Evolutionary conservation across 2,888 invertebrate species (phyloP).

Genomic region (Perithous albicinctus): DNA sequence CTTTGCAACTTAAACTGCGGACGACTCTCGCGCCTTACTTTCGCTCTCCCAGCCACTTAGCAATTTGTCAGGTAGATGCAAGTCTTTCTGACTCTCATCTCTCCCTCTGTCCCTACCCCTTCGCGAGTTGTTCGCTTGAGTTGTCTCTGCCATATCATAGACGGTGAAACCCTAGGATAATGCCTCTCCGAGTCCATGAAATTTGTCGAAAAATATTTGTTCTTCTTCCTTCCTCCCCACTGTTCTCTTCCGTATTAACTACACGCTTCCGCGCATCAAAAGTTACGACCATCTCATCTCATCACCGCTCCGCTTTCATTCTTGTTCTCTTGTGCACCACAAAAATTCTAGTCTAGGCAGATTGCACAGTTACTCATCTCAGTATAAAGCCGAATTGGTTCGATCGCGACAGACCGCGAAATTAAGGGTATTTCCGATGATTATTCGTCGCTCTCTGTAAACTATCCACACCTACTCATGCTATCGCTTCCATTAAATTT

Average conservation of each 20-base stretch:
- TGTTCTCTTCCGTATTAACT: background rate
- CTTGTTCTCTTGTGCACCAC: background rate
- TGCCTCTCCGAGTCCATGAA: slow-evolving; percentile 45
- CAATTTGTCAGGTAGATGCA: slow-evolving; percentile 79
- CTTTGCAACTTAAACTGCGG: slow-evolving; percentile 46
- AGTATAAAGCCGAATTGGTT: slow-evolving; percentile 7
- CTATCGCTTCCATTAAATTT: slow-evolving; percentile 1
- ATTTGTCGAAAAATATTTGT: slow-evolving; percentile 64
- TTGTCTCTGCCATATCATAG: slow-evolving; percentile 41
- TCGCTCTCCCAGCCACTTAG: slow-evolving; percentile 69
- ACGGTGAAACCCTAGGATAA: slow-evolving; percentile 18
- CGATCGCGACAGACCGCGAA: slow-evolving; percentile 30
- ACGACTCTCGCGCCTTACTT: slow-evolving; percentile 40
- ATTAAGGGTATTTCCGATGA: slow-evolving; percentile 39
- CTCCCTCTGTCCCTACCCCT: slow-evolving; percentile 3
- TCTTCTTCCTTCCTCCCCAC: slow-evolving; percentile 16
- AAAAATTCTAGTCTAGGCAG: background rate
- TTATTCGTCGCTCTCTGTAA: background rate
- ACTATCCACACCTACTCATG: background rate
- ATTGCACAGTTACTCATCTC: slow-evolving; percentile 13
- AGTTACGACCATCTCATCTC: slow-evolving; percentile 2
- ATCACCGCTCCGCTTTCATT: too few species aligned
- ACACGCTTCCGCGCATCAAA: background rate
- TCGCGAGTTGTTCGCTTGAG: background rate
- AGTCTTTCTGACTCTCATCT: slow-evolving; percentile 69